Percentiles rank a stretch among this genome's conserved stretches.
Conservation (phyloP, 1,140 invertebrate genomes). For the Cardiocondyla obscurior region DNA sequence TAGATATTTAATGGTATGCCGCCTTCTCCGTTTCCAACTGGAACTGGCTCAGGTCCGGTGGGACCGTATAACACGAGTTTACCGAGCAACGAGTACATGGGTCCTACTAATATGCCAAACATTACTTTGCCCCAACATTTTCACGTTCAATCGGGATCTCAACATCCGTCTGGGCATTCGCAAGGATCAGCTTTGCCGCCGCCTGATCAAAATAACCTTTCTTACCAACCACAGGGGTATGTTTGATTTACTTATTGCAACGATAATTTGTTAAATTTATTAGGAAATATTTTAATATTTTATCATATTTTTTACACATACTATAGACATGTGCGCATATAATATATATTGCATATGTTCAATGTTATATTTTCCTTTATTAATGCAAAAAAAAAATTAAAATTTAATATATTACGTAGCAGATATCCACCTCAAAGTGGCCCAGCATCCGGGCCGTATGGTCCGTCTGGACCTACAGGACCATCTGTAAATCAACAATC, state of each 20-base stretch:
- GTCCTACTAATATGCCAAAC: conserved; percentile 67
- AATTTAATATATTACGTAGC: conserved; percentile 58
- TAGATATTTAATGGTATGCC: conserved; percentile 81
- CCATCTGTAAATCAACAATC: conserved; percentile 71
- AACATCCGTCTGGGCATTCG: conserved; percentile 70
- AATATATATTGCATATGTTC: neutral
- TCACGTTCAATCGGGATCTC: conserved; percentile 75
- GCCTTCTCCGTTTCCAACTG: conserved; percentile 69
- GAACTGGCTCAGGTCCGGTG: conserved; percentile 53
- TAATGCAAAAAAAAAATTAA: conserved; percentile 7
- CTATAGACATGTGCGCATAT: neutral
- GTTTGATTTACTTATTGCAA: conserved; percentile 7
- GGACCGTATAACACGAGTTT: conserved; percentile 74
- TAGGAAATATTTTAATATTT: neutral
- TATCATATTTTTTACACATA: neutral
- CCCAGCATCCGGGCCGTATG: conserved; percentile 63
- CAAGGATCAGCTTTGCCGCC: conserved; percentile 67
- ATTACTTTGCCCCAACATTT: conserved; percentile 79
- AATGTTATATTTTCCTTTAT: neutral
- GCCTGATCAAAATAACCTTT: conserved; percentile 76
- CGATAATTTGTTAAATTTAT: neutral
- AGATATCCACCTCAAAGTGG: conserved; percentile 75
- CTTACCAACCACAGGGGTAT: conserved; percentile 80
- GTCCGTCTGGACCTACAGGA: conserved; percentile 68
- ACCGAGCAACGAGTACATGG: conserved; percentile 72